Evolutionary conservation across 2,113 vertebrate genomes (phyloP).

Genomic region (Antechinus stuartii): DNA sequence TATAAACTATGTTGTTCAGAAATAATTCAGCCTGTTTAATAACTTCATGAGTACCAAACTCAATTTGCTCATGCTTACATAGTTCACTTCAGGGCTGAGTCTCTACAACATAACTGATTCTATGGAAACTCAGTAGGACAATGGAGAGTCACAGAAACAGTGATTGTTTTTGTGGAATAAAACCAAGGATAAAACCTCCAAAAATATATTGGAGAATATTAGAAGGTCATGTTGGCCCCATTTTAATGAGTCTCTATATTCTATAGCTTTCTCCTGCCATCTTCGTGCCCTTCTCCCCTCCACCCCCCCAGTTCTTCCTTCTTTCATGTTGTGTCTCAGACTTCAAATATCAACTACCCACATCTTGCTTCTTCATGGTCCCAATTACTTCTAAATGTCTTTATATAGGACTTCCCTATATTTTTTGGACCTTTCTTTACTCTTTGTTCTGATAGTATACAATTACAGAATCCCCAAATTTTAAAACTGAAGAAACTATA

Average conservation of each 20-base stretch:
- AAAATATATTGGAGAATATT: not conserved
- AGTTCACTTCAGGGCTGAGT: not conserved
- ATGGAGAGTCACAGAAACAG: not conserved
- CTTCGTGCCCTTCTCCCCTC: not conserved
- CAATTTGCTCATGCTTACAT: not conserved
- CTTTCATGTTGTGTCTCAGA: not conserved
- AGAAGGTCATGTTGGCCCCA: not conserved
- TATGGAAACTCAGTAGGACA: not conserved
- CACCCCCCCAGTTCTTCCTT: not conserved
- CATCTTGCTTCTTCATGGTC: not conserved
- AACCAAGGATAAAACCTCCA: not conserved
- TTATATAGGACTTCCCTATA: not conserved
- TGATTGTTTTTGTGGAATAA: not conserved
- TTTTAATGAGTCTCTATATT: not conserved
- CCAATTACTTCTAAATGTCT: not conserved
- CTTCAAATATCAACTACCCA: not conserved
- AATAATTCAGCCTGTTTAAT: not conserved
- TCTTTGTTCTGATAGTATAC: not conserved
- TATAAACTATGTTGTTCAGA: not conserved
- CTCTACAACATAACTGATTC: not conserved
- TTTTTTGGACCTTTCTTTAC: not conserved
- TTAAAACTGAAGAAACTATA: not conserved
- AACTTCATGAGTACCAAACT: not conserved
- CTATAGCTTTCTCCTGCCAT: not conserved
- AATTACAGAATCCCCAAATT: not conserved